These are phyloP conservation scores for Chymomyza caudatula DNA, from an alignment of 2,888 invertebrate genomes.

Conservation along the genomic window DNA sequence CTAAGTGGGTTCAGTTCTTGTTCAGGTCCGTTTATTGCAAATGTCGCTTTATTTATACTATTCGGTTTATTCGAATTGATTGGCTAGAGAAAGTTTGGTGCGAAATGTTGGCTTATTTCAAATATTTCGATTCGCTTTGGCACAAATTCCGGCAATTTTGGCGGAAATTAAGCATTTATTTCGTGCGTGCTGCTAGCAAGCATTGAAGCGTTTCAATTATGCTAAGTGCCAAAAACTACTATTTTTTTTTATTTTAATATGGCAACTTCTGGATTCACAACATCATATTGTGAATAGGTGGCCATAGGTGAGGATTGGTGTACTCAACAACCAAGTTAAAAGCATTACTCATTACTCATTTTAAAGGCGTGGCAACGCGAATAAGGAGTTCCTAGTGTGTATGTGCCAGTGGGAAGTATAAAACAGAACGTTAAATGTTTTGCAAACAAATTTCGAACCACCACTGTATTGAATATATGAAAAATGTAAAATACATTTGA, in stretches of 20 bases:
- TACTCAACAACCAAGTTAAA: slow-evolving; percentile 41
- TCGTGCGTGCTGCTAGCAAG: slow-evolving; percentile 17
- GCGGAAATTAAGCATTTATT: slow-evolving; percentile 66
- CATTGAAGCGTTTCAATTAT: neutral
- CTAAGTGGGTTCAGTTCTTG: slow-evolving; percentile 28
- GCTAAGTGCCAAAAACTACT: slow-evolving; percentile 25
- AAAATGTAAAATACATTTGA: slow-evolving; percentile 52
- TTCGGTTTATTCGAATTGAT: slow-evolving; percentile 14
- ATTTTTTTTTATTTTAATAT: slow-evolving; percentile 32
- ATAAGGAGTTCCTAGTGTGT: neutral
- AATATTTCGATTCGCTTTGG: neutral
- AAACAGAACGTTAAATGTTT: slow-evolving; percentile 36
- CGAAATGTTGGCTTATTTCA: neutral
- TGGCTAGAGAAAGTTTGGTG: slow-evolving; percentile 5
- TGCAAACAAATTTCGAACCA: slow-evolving; percentile 37
- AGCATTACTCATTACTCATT: slow-evolving; percentile 59
- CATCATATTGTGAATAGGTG: neutral
- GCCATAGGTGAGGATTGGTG: slow-evolving; percentile 6
- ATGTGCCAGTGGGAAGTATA: neutral
- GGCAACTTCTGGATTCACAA: slow-evolving; percentile 55
- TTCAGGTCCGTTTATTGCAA: slow-evolving; percentile 10
- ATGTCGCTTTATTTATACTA: neutral
- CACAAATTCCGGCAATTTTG: slow-evolving; percentile 30
- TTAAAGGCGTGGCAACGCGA: slow-evolving; percentile 2
- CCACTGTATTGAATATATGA: slow-evolving; percentile 65